These are phyloP conservation scores for Caerostris darwini DNA, from an alignment of 1,140 invertebrate species.

Conservation along the genomic window DNA sequence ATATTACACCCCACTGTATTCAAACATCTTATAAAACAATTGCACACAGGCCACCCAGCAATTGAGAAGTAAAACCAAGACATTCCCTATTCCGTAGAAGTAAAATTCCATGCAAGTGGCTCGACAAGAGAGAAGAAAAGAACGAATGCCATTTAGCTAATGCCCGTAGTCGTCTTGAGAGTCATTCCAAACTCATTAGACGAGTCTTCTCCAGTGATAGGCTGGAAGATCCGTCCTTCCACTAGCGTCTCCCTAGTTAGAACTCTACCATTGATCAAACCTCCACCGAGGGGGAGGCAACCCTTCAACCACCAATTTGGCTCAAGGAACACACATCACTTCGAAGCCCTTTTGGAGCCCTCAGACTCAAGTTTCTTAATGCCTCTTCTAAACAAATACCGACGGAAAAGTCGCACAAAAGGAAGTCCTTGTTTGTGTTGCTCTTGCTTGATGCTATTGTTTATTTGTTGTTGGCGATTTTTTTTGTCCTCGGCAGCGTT, in stretches of 20 bases:
- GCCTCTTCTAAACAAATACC: slow-evolving; percentile 47
- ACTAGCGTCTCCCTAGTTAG: background rate
- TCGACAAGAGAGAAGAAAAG: background rate
- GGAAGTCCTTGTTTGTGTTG: too few species aligned
- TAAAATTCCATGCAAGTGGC: slow-evolving; percentile 41
- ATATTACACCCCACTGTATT: too few species aligned
- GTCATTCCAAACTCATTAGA: slow-evolving; percentile 69
- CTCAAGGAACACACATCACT: slow-evolving; percentile 4
- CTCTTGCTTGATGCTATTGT: slow-evolving; percentile 5
- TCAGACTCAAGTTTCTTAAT: slow-evolving; percentile 35
- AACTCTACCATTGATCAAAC: slow-evolving; percentile 37
- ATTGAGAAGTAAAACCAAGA: background rate
- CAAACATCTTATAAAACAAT: too few species aligned
- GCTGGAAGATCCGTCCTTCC: slow-evolving; percentile 13
- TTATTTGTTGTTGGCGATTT: background rate
- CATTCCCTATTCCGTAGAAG: background rate
- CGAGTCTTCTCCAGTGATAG: slow-evolving; percentile 40
- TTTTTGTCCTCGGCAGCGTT: background rate
- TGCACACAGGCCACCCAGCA: background rate
- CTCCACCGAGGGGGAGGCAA: background rate
- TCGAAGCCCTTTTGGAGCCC: background rate
- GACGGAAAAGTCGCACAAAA: background rate
- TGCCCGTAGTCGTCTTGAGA: slow-evolving; percentile 50
- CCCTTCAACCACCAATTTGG: background rate
- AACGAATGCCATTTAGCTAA: slow-evolving; percentile 62